Conservation (phyloP, 2,113 vertebrate genomes). For the Tragelaphus scriptus region DNA sequence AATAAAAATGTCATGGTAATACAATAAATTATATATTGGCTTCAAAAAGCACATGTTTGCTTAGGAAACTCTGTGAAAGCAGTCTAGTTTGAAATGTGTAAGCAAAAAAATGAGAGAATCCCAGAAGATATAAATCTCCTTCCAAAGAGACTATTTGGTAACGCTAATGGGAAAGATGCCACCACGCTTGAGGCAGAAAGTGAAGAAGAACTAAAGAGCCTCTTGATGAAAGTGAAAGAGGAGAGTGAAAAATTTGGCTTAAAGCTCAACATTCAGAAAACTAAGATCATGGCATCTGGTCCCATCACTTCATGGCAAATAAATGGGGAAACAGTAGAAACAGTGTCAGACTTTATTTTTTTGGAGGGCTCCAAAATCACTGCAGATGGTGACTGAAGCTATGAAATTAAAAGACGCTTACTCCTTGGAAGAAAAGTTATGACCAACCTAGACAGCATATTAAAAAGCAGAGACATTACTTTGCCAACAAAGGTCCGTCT, state of each 20-base stretch:
- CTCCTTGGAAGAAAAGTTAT: neutral
- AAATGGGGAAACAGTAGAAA: neutral
- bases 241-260: neutral
- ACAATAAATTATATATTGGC: neutral
- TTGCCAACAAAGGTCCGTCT: neutral
- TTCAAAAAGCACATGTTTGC: neutral
- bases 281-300: neutral
- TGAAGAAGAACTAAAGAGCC: neutral
- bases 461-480: neutral
- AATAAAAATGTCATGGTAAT: neutral
- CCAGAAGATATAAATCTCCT: neutral
- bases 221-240: neutral
- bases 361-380: neutral
- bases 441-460: neutral
- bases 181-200: neutral
- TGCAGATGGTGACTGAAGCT: neutral
- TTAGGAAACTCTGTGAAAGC: neutral
- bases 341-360: neutral
- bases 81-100: neutral
- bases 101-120: neutral
- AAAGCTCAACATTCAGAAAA: neutral
- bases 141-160: neutral
- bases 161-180: neutral
- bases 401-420: neutral
- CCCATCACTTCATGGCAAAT: too few species aligned